These are phyloP conservation scores for Castor canadensis DNA, from an alignment of 2,113 vertebrate genomes.

Conservation along the genomic window DNA sequence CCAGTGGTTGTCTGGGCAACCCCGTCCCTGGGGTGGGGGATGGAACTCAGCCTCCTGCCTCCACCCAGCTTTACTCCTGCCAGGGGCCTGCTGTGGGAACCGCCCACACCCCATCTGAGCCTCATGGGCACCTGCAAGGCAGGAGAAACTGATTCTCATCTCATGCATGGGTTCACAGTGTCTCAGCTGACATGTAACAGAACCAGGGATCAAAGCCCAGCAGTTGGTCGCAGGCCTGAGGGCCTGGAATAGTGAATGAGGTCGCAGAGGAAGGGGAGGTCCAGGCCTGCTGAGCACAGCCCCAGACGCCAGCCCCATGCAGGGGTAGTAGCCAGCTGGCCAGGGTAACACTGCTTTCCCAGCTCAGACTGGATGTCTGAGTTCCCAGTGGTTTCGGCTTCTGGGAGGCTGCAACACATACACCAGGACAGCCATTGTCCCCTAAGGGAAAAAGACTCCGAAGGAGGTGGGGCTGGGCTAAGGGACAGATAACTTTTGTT, in stretches of 20 bases:
- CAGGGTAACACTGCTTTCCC: rapidly evolving
- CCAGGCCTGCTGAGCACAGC: background rate
- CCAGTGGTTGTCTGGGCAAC: background rate
- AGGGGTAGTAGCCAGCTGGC: background rate
- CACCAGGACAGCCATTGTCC: no score
- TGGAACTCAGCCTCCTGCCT: background rate
- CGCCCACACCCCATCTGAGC: background rate
- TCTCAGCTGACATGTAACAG: background rate
- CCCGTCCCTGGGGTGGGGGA: no score
- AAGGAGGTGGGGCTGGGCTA: background rate
- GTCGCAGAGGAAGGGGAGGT: no score
- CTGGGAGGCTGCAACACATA: background rate
- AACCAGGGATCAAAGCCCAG: background rate
- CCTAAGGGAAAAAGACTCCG: no score
- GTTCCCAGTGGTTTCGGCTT: rapidly evolving
- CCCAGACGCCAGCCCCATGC: background rate
- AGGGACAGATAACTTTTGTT: background rate
- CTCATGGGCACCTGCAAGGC: background rate
- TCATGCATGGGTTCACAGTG: background rate
- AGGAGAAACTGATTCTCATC: background rate
- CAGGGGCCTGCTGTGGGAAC: background rate
- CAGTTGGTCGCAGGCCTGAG: background rate
- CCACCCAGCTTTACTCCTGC: background rate
- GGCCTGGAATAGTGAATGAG: background rate
- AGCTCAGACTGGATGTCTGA: no score